phyloP scores from a whole-genome alignment of 1,140 invertebrate genomes.

The Zaprionus capensis region DNA sequence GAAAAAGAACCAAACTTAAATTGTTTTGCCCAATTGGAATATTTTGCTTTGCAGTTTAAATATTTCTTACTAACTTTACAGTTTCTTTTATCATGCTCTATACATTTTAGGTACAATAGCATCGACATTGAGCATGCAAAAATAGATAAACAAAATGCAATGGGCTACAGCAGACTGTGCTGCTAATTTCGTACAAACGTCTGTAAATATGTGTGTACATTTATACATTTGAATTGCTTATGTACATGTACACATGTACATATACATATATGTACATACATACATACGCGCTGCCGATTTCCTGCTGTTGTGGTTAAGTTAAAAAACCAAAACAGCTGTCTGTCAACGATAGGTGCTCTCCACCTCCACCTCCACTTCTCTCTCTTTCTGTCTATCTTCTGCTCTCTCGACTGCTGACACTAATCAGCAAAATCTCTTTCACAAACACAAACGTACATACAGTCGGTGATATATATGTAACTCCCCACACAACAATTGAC shows the following conservation, averaged over 20 bases:
- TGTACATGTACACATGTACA: not conserved
- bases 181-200: conserved; percentile 21
- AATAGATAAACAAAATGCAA: conserved; percentile 42
- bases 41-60: too few relatives aligned
- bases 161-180: conserved; percentile 9
- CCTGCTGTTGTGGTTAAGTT: conserved; percentile 58
- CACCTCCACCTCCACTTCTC: conserved; percentile 1
- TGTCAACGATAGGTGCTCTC: conserved; percentile 41
- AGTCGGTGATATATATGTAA: conserved; percentile 24
- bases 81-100: not conserved
- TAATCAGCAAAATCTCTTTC: conserved; percentile 30
- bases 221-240: not conserved
- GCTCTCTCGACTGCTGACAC: conserved; percentile 15
- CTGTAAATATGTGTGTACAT: not conserved
- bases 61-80: not conserved
- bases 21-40: too few relatives aligned
- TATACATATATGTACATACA: too few relatives aligned
- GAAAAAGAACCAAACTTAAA: too few relatives aligned
- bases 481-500: conserved; percentile 73
- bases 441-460: conserved; percentile 31
- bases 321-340: conserved; percentile 71
- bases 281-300: conserved; percentile 36
- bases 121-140: conserved; percentile 12
- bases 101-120: conserved; percentile 26
- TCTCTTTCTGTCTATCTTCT: not conserved